Evolutionary conservation across 2,888 invertebrate genomes (phyloP).

Genomic region (Melanostoma mellinum): DNA sequence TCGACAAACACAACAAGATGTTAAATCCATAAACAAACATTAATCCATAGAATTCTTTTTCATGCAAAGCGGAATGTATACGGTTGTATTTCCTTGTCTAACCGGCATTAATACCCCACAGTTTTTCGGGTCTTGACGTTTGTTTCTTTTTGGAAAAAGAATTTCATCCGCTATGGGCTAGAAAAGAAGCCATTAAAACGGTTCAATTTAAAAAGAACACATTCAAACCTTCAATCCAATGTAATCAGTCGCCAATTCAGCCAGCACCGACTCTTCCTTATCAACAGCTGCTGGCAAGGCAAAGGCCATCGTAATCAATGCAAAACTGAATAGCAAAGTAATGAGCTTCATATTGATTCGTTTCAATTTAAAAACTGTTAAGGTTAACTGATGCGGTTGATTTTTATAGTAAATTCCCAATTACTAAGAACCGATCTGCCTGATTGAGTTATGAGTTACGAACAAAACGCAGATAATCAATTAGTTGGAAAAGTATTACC

Average conservation of each 20-base stretch:
- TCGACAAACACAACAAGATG: too few species aligned
- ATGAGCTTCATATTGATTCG: slow-evolving; percentile 2
- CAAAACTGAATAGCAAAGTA: slow-evolving; percentile 14
- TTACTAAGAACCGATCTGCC: too few species aligned
- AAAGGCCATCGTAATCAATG: neutral
- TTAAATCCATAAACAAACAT: too few species aligned
- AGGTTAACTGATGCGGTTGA: neutral
- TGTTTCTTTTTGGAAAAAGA: neutral
- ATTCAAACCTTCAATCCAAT: neutral
- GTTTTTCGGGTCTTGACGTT: neutral
- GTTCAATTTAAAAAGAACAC: neutral
- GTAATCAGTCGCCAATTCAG: neutral
- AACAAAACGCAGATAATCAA: too few species aligned
- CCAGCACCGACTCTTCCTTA: too few species aligned
- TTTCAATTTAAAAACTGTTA: slow-evolving; percentile 3
- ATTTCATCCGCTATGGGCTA: too few species aligned
- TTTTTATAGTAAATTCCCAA: neutral
- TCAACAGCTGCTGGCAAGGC: neutral
- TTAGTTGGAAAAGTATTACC: too few species aligned
- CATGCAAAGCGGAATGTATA: too few species aligned
- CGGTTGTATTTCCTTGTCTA: too few species aligned
- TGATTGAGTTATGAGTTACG: too few species aligned
- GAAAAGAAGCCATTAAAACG: neutral
- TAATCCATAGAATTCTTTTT: too few species aligned
- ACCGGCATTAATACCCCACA: too few species aligned